Base-by-base conservation (phyloP, 2,888 invertebrate species). In the Drosophila yooni region DNA sequence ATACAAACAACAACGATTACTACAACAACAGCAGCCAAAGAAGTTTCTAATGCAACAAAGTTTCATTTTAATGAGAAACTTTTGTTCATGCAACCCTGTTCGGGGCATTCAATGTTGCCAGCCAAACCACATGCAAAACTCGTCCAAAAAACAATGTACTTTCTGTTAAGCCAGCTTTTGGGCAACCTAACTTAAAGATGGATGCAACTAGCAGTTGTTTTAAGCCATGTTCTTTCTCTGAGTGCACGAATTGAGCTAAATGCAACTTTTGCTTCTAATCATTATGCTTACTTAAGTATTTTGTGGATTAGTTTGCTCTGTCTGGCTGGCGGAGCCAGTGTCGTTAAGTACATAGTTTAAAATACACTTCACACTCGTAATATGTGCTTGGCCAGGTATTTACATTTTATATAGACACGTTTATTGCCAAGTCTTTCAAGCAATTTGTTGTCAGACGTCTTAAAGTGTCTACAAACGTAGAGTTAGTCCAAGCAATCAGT, bases 21-120 rank as follows among this genome's bases (percentile, higher is more conserved):
- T 53, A 68, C 58, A 67, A 54, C 71, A 61, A 60, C 62, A 61
- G 59, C 69, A 76, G 50, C 59, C 69, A 70, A 73, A 67, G 59
- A 79, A 79, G 70, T 83, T 85, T 60, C 46, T 69, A 74, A 79
- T 82, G 83, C 77, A 81, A 83, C 82, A 83, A 89, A 86, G 84
- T 89, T 88, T 86, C 79, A 64, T 86, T 83, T 84, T 89, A 89
- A 88, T 88, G 88, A 88, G 80, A 89, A 89, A 89, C 86, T 88
- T 88, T 88, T 88, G 89, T 82, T 80, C 75, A 74, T 72, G 72
- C 76, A 79, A 72, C 73, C 76, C 82, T 70, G 43, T 43, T 51
- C 21, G 59, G 67, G 43, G 58, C 38, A 31, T 36, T 48, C 64
- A 65, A 46, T 40, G 56, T 38, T 57, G 54, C 74, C 15, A 18